phyloP scores from a whole-genome alignment of 2,797 vertebrate species.

The Pipistrellus pipistrellus region DNA sequence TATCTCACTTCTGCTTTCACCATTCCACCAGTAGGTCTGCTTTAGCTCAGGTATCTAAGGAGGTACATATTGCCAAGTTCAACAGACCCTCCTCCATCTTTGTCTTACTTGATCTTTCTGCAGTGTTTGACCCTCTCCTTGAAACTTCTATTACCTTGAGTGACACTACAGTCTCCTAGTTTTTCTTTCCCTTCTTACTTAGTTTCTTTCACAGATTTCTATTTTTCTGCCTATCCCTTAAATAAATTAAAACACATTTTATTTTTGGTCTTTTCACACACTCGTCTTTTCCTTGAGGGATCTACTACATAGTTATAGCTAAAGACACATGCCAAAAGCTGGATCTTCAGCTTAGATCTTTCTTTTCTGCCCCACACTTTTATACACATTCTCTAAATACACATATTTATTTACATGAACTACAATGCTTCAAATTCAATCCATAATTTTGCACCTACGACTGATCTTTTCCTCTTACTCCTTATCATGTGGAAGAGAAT shows the following conservation, averaged over 20 bases:
- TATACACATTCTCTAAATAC: not conserved
- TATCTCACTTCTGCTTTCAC: not conserved
- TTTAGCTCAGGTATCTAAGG: not conserved
- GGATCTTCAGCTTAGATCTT: not conserved
- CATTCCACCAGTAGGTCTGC: not conserved
- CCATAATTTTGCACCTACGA: not conserved
- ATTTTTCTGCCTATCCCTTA: not conserved
- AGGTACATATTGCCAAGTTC: not conserved
- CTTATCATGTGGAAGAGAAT: not conserved
- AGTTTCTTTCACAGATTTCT: conserved; percentile 11
- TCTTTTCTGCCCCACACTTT: not conserved
- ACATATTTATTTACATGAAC: not conserved
- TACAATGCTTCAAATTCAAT: not conserved
- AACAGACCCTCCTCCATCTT: not conserved
- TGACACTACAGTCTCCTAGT: not conserved
- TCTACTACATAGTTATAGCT: not conserved
- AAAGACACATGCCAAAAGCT: not conserved
- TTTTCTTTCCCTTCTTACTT: not conserved
- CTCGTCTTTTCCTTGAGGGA: not conserved
- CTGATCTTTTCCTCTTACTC: not conserved
- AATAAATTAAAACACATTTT: conserved; percentile 22
- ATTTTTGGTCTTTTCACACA: not conserved
- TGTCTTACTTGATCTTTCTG: not conserved
- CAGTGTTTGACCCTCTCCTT: not conserved
- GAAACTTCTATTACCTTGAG: not conserved